Evolutionary conservation across 2,888 invertebrate genomes (phyloP), one percentile per base, ranked within the genome.

Genomic region (Hirudinaria manillensis): DNA sequence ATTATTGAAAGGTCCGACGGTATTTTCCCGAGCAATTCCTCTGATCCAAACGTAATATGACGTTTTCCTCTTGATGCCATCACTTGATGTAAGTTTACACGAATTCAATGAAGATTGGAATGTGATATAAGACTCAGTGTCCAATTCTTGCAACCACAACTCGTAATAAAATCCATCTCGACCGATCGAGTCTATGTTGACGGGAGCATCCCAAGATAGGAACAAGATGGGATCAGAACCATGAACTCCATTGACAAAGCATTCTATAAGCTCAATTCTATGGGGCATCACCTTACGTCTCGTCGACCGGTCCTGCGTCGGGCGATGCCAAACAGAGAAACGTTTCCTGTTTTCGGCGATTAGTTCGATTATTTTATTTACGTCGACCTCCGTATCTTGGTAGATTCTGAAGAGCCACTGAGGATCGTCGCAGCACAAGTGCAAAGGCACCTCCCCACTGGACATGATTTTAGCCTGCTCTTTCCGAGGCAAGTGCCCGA

Each of bases 331-430:
- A 24, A 21, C n/a, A 71, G 71, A 38, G 29, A 32, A 55, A 71
- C n/a, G 51, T 16, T 74, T 10, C 61, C 36, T n/a, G 81, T 27
- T 29, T 80, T 79, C 21, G 36, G 61, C 67, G 21, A 82, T 76
- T 32, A 83, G 72, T 24, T 74, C 61, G 24, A 80, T 66, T 27
- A 84, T 77, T 38, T 78, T 74, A 13, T 53, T 61, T 38, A 81
- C 77, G 78, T 86, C 84, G 0, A 87, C 85, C 21, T 80, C 55
- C 2, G 87, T 88, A 79, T 88, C 88, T 80, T 88, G 88, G 80
- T 86, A 87, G 78, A 87, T 87, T 75, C 86, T 83, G 79, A 83
- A 87, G 61, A 88, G 80, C 86, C 87, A 88, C 3, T 83, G 83
- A 3, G 87, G 85, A 79, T 87, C 83, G 61, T 83, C 80, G 79